phyloP scores from a whole-genome alignment of 1,140 invertebrate species.

The Polypedilum pembai region DNA sequence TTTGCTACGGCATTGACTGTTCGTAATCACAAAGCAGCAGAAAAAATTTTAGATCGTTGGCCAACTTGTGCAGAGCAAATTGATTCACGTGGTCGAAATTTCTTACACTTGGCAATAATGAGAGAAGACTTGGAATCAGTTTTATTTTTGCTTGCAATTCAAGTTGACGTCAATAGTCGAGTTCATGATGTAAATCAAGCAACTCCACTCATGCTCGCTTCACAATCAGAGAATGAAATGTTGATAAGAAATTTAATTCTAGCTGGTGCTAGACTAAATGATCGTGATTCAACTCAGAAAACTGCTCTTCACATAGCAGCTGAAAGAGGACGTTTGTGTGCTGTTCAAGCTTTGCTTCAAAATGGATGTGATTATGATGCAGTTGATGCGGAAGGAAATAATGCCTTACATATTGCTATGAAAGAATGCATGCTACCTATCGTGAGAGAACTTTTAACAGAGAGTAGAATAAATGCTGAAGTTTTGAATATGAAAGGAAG shows the following conservation, averaged over 20 bases:
- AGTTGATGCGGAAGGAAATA: conserved; percentile 77
- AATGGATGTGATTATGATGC: conserved; percentile 77
- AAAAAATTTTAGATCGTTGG: conserved; percentile 78
- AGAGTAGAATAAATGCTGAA: conserved; percentile 72
- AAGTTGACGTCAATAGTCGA: conserved; percentile 86
- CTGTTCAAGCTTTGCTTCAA: conserved; percentile 64
- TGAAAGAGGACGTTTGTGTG: conserved; percentile 64
- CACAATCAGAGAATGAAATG: conserved; percentile 64
- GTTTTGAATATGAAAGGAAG: conserved; percentile 75
- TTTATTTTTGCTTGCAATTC: conserved; percentile 83
- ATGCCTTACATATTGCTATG: conserved; percentile 85
- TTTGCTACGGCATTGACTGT: conserved; percentile 87
- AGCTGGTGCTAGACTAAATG: conserved; percentile 66
- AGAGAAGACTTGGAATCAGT: conserved; percentile 90
- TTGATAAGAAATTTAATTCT: conserved; percentile 66
- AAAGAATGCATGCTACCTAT: conserved; percentile 74
- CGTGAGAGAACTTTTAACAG: conserved; percentile 70
- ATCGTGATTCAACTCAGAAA: conserved; percentile 60
- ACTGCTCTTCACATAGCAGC: conserved; percentile 86
- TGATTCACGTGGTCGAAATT: conserved; percentile 62
- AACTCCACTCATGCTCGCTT: conserved; percentile 85
- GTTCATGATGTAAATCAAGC: conserved; percentile 79
- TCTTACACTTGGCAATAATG: conserved; percentile 85
- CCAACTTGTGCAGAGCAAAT: conserved; percentile 90
- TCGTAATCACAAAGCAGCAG: conserved; percentile 87